A percentile compares a stretch with the other conserved stretches of the same genome.
phyloP scores from a whole-genome alignment of 2,797 vertebrate genomes.

The Denticeps clupeoides region DNA sequence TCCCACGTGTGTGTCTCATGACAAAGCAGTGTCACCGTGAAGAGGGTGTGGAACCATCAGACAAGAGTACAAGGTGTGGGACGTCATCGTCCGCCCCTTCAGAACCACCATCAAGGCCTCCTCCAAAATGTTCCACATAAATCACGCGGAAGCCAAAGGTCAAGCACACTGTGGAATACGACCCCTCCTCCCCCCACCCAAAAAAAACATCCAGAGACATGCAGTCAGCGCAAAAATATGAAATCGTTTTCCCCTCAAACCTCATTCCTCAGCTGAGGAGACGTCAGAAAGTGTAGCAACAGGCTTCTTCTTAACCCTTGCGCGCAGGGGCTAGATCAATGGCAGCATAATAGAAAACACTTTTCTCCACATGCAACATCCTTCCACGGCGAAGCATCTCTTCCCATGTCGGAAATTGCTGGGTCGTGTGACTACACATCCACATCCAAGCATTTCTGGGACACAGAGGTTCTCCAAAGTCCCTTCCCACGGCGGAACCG shows the following conservation, averaged over 20 bases:
- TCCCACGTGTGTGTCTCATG: constrained; percentile 54
- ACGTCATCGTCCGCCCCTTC: constrained; percentile 19
- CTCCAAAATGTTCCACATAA: constrained; percentile 39
- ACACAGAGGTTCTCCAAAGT: no score
- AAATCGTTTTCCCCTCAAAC: neutral
- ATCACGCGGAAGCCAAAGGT: constrained; percentile 20
- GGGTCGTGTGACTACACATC: no score
- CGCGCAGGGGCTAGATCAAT: no score
- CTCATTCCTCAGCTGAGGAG: neutral
- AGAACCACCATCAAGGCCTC: constrained; percentile 13
- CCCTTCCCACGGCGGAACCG: no score
- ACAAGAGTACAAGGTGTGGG: constrained; percentile 31
- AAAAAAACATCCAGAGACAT: no score
- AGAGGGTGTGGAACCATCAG: constrained; percentile 16
- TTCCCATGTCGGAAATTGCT: no score
- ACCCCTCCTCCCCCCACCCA: neutral
- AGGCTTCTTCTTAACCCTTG: no score
- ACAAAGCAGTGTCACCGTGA: constrained; percentile 33
- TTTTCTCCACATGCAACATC: no score
- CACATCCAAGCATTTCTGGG: no score
- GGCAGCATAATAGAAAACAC: no score
- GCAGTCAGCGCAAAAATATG: constrained; percentile 1
- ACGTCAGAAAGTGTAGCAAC: no score
- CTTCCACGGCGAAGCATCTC: no score
- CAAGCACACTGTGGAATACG: constrained; percentile 3